A percentile compares a stretch with the other conserved stretches of the same genome.
phyloP scores from a whole-genome alignment of 2,113 vertebrate species.

The Clarias macrocephalus region DNA sequence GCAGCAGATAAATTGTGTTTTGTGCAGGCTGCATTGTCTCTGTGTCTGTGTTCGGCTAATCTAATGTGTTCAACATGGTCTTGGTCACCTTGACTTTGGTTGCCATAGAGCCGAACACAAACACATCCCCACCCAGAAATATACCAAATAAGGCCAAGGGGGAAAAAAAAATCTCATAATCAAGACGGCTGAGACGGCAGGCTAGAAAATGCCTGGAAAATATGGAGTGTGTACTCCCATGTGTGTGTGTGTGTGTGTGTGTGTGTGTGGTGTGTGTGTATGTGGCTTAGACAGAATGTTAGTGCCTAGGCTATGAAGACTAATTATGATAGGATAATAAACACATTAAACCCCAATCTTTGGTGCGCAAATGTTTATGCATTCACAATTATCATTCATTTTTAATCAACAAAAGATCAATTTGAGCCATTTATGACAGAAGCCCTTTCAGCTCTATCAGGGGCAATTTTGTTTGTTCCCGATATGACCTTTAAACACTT shows the following conservation, averaged over 20 bases:
- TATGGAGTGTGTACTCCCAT: constrained; percentile 68
- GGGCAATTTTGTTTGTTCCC: constrained; percentile 75
- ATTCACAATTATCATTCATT: constrained; percentile 53
- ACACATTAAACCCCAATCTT: constrained; percentile 68
- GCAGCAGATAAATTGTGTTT: constrained; percentile 72
- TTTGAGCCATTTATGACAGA: constrained; percentile 69
- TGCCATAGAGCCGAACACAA: constrained; percentile 79
- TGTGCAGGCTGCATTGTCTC: constrained; percentile 77
- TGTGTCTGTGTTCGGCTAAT: constrained; percentile 73
- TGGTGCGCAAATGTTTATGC: constrained; percentile 38
- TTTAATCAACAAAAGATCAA: constrained; percentile 69
- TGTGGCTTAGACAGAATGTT: constrained; percentile 18
- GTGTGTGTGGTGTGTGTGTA: constrained; percentile 45
- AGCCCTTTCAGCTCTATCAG: constrained; percentile 68
- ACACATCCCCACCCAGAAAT: constrained; percentile 82
- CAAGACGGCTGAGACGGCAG: constrained; percentile 66
- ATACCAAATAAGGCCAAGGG: constrained; percentile 78
- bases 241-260: constrained; percentile 30
- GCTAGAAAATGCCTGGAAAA: constrained; percentile 72
- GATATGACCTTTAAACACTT: constrained; percentile 80
- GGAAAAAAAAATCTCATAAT: constrained; percentile 69
- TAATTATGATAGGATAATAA: constrained; percentile 77
- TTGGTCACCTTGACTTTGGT: constrained; percentile 85
- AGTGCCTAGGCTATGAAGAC: constrained; percentile 51
- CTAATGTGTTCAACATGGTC: constrained; percentile 80